These are phyloP conservation scores for Cotesia congregata DNA, from an alignment of 2,888 invertebrate species.

Conservation along the genomic window DNA sequence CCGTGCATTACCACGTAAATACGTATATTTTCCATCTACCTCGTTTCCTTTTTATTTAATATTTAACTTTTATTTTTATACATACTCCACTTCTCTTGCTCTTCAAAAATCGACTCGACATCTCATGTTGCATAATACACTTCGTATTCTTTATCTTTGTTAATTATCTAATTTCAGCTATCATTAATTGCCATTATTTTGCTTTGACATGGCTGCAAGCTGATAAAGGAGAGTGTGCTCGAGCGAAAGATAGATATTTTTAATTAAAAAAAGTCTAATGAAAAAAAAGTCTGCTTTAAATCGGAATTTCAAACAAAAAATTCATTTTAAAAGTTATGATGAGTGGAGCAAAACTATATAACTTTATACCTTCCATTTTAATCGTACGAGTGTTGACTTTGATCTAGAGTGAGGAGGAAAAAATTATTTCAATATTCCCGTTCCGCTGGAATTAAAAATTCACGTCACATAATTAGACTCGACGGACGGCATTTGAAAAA, in stretches of 20 bases:
- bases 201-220: not conserved
- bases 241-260: not conserved
- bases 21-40: conserved; percentile 23
- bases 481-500: not conserved
- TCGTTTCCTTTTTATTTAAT: conserved; percentile 30
- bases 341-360: not conserved
- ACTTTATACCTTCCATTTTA: not conserved
- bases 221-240: not conserved
- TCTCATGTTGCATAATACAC: not conserved
- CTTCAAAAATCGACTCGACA: not conserved
- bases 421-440: not conserved
- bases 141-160: not conserved
- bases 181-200: not conserved
- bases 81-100: not conserved
- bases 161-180: not conserved
- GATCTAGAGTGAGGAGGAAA: not conserved
- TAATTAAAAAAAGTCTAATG: not conserved
- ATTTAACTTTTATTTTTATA: conserved; percentile 29
- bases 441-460: not conserved
- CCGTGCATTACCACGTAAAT: conserved; percentile 33
- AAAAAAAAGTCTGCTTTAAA: not conserved
- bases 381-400: not conserved
- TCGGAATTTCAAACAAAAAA: not conserved
- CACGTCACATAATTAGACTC: not conserved
- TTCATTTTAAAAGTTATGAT: not conserved